Evolutionary conservation across 2,113 vertebrate genomes (phyloP).

Genomic region (Nibea coibor): DNA sequence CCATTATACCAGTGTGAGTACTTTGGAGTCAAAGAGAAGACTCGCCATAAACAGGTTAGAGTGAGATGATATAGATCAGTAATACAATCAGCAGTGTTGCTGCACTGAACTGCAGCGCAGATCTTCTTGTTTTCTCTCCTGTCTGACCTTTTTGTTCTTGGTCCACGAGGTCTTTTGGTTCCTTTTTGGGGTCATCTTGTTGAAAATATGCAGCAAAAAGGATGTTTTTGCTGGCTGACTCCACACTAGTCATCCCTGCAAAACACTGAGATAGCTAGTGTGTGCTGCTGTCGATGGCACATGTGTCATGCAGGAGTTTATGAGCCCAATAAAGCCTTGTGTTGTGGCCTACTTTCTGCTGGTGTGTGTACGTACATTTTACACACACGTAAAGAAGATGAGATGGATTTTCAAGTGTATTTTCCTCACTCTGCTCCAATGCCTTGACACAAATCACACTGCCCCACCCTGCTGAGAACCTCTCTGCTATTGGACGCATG

Average conservation of each 20-base stretch:
- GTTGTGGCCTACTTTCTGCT: slow-evolving; percentile 1
- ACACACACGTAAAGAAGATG: not conserved
- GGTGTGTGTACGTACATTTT: not conserved
- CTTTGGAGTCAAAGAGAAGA: slow-evolving; percentile 31
- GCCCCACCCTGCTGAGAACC: slow-evolving; percentile 12
- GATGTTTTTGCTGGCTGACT: not conserved
- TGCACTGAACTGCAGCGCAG: slow-evolving; percentile 6
- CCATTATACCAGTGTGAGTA: slow-evolving; percentile 15
- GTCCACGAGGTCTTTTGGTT: not conserved
- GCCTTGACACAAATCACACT: slow-evolving; percentile 10
- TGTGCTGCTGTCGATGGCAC: not conserved
- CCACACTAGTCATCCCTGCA: not conserved
- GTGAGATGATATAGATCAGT: slow-evolving; percentile 38
- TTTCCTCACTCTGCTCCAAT: slow-evolving; percentile 3
- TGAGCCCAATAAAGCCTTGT: not conserved
- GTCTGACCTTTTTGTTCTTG: slow-evolving; percentile 20
- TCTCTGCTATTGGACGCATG: not conserved
- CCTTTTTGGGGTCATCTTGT: slow-evolving; percentile 14
- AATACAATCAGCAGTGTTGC: slow-evolving; percentile 43
- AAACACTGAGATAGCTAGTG: not conserved
- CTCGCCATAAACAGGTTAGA: slow-evolving; percentile 50
- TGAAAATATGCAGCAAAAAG: not conserved
- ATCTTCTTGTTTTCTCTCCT: not conserved
- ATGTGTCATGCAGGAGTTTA: not conserved
- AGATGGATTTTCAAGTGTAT: not conserved